Evolutionary conservation across 2,113 vertebrate species (phyloP), one percentile per base, ranked within the genome.

Genomic region (Tricholaema leucomelas): DNA sequence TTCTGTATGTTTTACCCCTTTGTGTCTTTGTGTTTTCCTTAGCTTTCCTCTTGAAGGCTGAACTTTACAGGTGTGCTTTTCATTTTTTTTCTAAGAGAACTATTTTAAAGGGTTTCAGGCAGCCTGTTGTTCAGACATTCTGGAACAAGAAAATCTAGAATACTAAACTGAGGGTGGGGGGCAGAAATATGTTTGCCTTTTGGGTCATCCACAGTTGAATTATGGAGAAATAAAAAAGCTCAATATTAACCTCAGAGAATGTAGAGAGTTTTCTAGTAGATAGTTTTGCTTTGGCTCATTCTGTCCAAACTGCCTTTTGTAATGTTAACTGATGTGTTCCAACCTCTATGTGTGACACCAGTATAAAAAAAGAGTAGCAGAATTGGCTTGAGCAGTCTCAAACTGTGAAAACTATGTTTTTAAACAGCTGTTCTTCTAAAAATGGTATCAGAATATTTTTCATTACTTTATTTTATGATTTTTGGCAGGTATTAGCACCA

Each of bases 401-500:
- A 15, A 15, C 24, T 85, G 20, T 54, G 25, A 79, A 81, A 79
- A 63, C 5, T 13, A 3, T 44, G 7, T 76, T 90, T 88, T 90
- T 55, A 66, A 73, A 28, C 35, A 20, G 31, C 2, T 21, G 50
- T 4, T 46, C 67, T 61, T 82, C 80, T 65, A 36, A 80, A 36
- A 31, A 8, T 66, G 36, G 48, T 15, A 5, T 42, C 52, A n/a
- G 36, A 15, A 50, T 81, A 15, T 81, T 84, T 71, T 46, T 63
- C 91, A 83, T 81, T 3, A 81, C 31, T 16, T 63, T 18, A 77
- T 60, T 92, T 91, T 83, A 66, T 95, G 46, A 67, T 94, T 96
- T 96, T 85, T 80, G 23, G 16, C 86, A 99, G 99, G 99, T 91
- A 99, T 99, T 80, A 96, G 98, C 61, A 99, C 98, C 6, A 95